Conservation (phyloP, 2,797 vertebrate species). For the Enteromius anoplus region DNA sequence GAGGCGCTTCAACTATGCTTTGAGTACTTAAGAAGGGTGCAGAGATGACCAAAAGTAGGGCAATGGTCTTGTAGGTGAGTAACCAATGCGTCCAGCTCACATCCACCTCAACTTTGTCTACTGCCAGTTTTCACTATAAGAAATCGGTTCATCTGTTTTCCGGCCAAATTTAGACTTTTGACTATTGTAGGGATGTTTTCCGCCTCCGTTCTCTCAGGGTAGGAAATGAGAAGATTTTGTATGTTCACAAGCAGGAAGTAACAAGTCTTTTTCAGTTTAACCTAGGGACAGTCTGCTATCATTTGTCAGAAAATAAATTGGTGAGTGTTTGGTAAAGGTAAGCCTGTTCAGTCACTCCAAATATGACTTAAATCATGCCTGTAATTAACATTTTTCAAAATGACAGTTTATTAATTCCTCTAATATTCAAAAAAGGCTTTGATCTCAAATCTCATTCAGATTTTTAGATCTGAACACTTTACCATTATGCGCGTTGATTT, state of each 20-base stretch:
- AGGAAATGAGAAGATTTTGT: neutral
- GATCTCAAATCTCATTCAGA: neutral
- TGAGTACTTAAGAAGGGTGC: slow-evolving; percentile 62
- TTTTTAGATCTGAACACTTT: neutral
- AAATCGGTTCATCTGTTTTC: neutral
- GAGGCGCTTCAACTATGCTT: slow-evolving; percentile 61
- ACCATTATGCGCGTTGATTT: neutral
- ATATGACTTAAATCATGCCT: neutral
- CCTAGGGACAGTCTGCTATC: neutral
- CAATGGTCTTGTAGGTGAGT: slow-evolving; percentile 66
- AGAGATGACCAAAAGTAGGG: slow-evolving; percentile 62
- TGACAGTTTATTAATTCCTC: neutral
- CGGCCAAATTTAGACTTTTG: neutral
- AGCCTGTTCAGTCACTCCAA: neutral
- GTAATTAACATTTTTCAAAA: neutral
- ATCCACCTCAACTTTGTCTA: slow-evolving; percentile 39
- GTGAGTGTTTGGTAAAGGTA: neutral
- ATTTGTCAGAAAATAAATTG: neutral
- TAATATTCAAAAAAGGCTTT: neutral
- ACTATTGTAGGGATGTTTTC: neutral
- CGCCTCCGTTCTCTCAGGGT: neutral
- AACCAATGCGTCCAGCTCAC: slow-evolving; percentile 62
- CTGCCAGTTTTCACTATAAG: neutral
- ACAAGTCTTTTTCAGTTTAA: neutral
- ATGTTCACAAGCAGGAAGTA: neutral